Base-by-base conservation (phyloP, 2,113 vertebrate genomes). In the Orthonyx spaldingii region DNA sequence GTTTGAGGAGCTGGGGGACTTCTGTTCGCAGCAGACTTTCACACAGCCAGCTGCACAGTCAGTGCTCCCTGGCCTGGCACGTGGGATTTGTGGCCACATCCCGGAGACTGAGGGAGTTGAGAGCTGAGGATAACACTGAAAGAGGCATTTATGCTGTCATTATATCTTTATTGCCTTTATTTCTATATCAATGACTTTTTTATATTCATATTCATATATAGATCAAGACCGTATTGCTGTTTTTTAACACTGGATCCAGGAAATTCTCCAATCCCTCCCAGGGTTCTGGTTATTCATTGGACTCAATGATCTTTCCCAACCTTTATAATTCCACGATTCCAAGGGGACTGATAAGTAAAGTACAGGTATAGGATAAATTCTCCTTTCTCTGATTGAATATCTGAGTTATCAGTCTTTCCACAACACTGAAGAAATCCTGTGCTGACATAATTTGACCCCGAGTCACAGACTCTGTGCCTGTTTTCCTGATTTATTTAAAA, bases 401-500 rank as follows among this genome's bases (percentile, higher is more conserved):
- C 57, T 86, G 14, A 27, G 1, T 70, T 78, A 42, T 70, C 78
- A 39, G 24, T 9, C 24, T 85, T 90, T 68, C 56, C 78, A 23
- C 46, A 90, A 55, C 74, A 81, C 86, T 82, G 37, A 89, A 95
- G 86, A 97, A 97, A 97, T 96, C 94, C 92, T 84, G 28, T 92
- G 87, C 93, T 96, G 96, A 53, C 42, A 71, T 76, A 26, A 93
- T 94, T 50, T 93, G 35, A 53, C 76, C 69, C 64, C 13, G 41
- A 76, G 12, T 42, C 84, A 49, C 37, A 76, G n/a, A 8, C n/a
- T 35, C 8, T 4, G 16, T 23, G 24, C 7, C 1, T 37, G 9
- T 55, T 84, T 82, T 59, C 33, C 56, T 42, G 47, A 27, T 86
- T 46, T 77, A 16, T 60, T 93, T 68, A 33, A 59, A 78, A 87